These are phyloP conservation scores for Agriotes lineatus DNA, from an alignment of 2,888 invertebrate species.

Conservation along the genomic window DNA sequence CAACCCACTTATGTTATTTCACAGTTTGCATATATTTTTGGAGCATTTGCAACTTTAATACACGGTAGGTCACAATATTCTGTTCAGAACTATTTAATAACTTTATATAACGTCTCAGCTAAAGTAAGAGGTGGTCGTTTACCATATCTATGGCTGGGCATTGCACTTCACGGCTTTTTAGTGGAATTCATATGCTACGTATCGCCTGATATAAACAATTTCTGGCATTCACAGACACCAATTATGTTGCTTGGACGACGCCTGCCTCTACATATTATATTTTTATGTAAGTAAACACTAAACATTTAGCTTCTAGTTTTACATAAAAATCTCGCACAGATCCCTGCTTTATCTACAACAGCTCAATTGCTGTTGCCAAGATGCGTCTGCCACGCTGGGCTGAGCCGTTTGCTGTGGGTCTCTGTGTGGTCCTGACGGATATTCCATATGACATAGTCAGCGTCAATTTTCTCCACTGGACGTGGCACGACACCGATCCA, in stretches of 20 bases:
- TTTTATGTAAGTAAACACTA: slow-evolving; percentile 80
- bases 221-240: slow-evolving; percentile 86
- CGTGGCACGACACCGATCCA: slow-evolving; percentile 84
- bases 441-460: slow-evolving; percentile 85
- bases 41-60: slow-evolving; percentile 74
- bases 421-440: slow-evolving; percentile 79
- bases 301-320: too few relatives aligned
- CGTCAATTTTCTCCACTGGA: slow-evolving; percentile 85
- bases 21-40: slow-evolving; percentile 73
- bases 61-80: too few relatives aligned
- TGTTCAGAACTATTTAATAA: too few relatives aligned
- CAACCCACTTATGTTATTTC: slow-evolving; percentile 77
- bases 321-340: too few relatives aligned
- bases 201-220: slow-evolving; percentile 82
- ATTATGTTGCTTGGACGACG: slow-evolving; percentile 79
- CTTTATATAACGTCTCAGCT: slow-evolving; percentile 66
- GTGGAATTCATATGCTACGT: slow-evolving; percentile 79
- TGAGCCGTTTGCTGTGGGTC: slow-evolving; percentile 77
- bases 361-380: slow-evolving; percentile 70
- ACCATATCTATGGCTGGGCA: slow-evolving; percentile 80
- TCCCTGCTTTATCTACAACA: slow-evolving; percentile 73
- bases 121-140: slow-evolving; percentile 77
- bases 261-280: slow-evolving; percentile 79
- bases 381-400: slow-evolving; percentile 71
- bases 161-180: slow-evolving; percentile 78